Base-by-base conservation (phyloP, 2,888 invertebrate species). In the Erpobdella octoculata region DNA sequence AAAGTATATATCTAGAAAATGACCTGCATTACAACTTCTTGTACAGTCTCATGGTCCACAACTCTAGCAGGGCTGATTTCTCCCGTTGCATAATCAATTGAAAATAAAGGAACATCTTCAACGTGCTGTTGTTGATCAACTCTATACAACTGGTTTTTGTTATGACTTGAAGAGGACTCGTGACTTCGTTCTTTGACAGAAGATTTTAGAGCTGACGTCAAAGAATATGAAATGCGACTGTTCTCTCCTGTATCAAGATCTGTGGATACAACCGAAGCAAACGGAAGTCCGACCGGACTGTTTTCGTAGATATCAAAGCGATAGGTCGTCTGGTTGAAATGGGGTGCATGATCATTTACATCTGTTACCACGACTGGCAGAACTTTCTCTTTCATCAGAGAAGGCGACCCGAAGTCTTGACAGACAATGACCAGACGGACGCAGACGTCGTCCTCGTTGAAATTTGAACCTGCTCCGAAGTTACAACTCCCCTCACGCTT, bases 321-420 rank as follows among this genome's bases (percentile, higher is more conserved):
- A 61, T 74, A 75, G 28, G 35, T 61, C 28, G 38, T 25, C 37
- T 74, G 65, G 9, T 65, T 38, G 38, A 74, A 73, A 58, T 70
- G 64, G n/a, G 75, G 75, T 9, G 35, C 33, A 53, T 75, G 72
- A 59, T 75, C 75, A 58, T 75, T 75, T 74, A 79, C 78, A 73
- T 81, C 81, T 3, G 73, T 73, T n/a, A 81, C 78, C 5, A 75
- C 71, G 8, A 81, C 78, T 36, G 74, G 72, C 69, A 81, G 79
- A n/a, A 73, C 78, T 62, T 76, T 77, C 18, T 76, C 74, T 25
- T 76, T 76, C 4, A 75, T 74, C 15, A 79, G 73, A 2, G 79
- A 78, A 8, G 79, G 79, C 4, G 73, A 74, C 1, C 81, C 81
- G 4, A 78, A 76, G 72, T 81, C 81, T 33, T 77, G 74, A 70